phyloP scores from a whole-genome alignment of 2,113 vertebrate genomes.

The Melanocharis versteri region DNA sequence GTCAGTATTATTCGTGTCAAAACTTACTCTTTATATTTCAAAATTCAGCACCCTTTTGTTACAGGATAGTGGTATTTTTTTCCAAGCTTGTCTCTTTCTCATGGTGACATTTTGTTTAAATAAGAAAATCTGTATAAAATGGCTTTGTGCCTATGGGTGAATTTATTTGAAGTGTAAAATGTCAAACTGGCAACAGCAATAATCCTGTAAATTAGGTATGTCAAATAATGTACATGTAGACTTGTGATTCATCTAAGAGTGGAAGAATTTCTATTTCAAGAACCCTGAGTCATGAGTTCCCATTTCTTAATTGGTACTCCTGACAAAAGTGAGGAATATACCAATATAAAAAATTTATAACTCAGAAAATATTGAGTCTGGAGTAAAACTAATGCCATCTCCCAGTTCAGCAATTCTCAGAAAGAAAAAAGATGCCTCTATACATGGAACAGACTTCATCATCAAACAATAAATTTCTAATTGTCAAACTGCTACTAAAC shows the following conservation, averaged over 20 bases:
- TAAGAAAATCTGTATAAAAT: slow-evolving; percentile 65
- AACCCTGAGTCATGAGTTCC: slow-evolving; percentile 32
- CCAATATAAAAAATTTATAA: slow-evolving; percentile 17
- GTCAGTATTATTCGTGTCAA: not conserved
- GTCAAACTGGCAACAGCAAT: slow-evolving; percentile 56
- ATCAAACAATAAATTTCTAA: not conserved
- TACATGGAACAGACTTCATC: not conserved
- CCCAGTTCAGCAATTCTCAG: not conserved
- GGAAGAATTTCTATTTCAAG: slow-evolving; percentile 39
- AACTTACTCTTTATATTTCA: not conserved
- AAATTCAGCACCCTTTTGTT: not conserved
- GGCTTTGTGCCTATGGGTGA: slow-evolving; percentile 54
- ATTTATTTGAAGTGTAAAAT: slow-evolving; percentile 69
- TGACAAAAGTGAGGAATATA: slow-evolving; percentile 22
- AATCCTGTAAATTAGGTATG: slow-evolving; percentile 53
- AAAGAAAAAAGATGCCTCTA: not conserved
- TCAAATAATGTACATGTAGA: slow-evolving; percentile 55
- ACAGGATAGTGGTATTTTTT: slow-evolving; percentile 3
- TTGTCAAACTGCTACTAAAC: not conserved
- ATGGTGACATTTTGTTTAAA: slow-evolving; percentile 60
- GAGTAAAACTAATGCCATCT: not conserved
- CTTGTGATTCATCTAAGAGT: slow-evolving; percentile 52
- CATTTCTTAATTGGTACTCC: slow-evolving; percentile 26
- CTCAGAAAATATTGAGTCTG: slow-evolving; percentile 1
- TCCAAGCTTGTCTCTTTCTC: slow-evolving; percentile 11